A percentile compares a stretch with the other conserved stretches of the same genome.
Conservation (phyloP, 2,888 invertebrate genomes). For the Strigamia crassipes region DNA sequence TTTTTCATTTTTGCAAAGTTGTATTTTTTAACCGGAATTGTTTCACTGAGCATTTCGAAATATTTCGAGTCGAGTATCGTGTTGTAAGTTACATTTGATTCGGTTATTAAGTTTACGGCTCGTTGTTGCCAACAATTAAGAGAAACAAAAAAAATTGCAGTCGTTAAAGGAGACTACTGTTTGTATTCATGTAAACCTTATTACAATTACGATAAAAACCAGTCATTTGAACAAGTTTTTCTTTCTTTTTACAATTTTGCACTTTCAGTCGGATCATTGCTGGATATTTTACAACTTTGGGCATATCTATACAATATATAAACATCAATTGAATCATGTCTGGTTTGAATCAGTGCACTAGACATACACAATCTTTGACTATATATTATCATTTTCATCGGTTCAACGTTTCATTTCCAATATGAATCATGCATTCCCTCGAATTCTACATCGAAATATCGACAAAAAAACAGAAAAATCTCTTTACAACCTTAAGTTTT, state of each 20-base stretch:
- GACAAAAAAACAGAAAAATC: background rate
- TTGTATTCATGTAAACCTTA: slow-evolving; percentile 38
- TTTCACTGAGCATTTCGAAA: background rate
- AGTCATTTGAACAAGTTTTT: slow-evolving; percentile 18
- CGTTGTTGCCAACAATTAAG: slow-evolving; percentile 2
- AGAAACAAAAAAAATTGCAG: slow-evolving; percentile 1
- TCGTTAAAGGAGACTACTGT: slow-evolving; percentile 5
- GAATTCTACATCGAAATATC: background rate
- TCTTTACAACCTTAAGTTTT: background rate
- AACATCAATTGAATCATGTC: background rate
- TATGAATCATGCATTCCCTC: background rate
- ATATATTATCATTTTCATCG: background rate
- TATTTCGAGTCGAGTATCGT: background rate
- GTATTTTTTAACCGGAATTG: background rate
- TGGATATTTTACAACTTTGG: background rate
- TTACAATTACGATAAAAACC: slow-evolving; percentile 39
- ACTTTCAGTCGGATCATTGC: background rate
- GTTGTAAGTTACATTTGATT: slow-evolving; percentile 9
- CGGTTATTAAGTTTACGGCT: slow-evolving; percentile 24
- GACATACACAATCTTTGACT: background rate
- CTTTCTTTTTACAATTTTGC: background rate
- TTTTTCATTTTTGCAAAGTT: background rate
- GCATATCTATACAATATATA: background rate
- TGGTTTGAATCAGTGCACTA: background rate
- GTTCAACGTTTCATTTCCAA: background rate